Base-by-base conservation (phyloP, 2,113 vertebrate species). In the Tragulus kanchil region DNA sequence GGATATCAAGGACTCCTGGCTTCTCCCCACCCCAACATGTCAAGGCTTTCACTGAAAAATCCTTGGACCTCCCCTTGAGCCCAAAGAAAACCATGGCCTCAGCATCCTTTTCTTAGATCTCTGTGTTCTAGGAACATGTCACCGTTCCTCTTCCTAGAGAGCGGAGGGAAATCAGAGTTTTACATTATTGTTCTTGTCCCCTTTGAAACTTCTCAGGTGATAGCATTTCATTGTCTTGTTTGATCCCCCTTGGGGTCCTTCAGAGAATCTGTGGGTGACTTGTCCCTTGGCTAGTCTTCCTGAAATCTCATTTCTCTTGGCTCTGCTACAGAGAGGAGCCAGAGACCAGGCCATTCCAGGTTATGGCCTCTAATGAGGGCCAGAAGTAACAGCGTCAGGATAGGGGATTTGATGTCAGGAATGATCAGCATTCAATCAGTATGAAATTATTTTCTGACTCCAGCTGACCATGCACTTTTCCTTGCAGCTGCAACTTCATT, bases 401-500 rank as follows among this genome's bases (percentile, higher is more conserved):
- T 19, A 84, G 56, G 62, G 78, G 87, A 96, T 90, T 90, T 90
- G 58, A 52, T 97, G 94, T 95, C 85, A 88, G 56, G 48, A 94
- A 54, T 45, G 45, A 97, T 95, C 97, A 97, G 48, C 96, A 81
- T 89, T 90, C 84, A 96, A 96, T 97, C 94, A 85, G 96, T 82
- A 79, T 73, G 84, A 95, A 97, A 97, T 97, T 83, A 97, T 96
- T 97, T 97, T 86, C 92, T 75, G 90, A 93, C 87, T 95, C 92
- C 96, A 95, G 96, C 92, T 97, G 95, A 97, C 95, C 90, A 26
- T 11, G 52, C 77, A 85, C 64, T 98, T 98, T 97, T 95, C 95
- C 95, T 93, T 96, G 81, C 85, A 73, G 94, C 96, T 98, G 95
- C 93, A 98, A 97, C 97, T 97, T 97, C 96, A 98, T 98, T 98